Evolutionary conservation across 2,888 invertebrate species (phyloP).

Genomic region (Neoascia interrupta): DNA sequence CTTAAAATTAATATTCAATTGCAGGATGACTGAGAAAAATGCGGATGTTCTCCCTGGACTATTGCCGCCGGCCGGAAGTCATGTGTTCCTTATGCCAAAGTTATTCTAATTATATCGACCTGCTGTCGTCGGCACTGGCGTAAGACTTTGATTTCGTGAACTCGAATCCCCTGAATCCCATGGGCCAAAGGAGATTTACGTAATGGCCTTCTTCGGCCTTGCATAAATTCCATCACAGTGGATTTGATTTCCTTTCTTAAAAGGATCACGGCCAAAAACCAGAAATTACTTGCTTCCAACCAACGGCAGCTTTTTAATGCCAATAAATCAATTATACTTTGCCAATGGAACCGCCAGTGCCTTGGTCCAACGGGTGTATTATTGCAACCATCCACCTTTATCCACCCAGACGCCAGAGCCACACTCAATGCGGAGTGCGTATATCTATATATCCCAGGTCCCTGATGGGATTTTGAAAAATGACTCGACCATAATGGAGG

Average conservation of each 20-base stretch:
- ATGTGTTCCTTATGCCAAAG: not conserved
- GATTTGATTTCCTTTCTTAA: slow-evolving; percentile 67
- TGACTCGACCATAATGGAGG: slow-evolving; percentile 76
- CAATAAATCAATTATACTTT: slow-evolving; percentile 71
- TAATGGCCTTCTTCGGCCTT: slow-evolving; percentile 30
- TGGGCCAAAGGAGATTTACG: slow-evolving; percentile 31
- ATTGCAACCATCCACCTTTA: slow-evolving; percentile 42
- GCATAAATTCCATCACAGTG: slow-evolving; percentile 55
- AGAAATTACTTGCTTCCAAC: slow-evolving; percentile 57
- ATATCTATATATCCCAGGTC: slow-evolving; percentile 76
- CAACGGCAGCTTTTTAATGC: slow-evolving; percentile 56
- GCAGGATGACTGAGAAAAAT: slow-evolving; percentile 16
- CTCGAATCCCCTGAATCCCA: slow-evolving; percentile 31
- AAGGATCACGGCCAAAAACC: slow-evolving; percentile 55
- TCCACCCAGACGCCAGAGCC: slow-evolving; percentile 22
- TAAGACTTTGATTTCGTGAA: slow-evolving; percentile 54
- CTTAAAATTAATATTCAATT: slow-evolving; percentile 47
- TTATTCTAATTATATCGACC: slow-evolving; percentile 56
- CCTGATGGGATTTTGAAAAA: slow-evolving; percentile 77
- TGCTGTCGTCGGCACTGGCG: slow-evolving; percentile 20
- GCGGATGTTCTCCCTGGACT: slow-evolving; percentile 31
- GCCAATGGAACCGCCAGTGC: slow-evolving; percentile 20
- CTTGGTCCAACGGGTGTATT: slow-evolving; percentile 35
- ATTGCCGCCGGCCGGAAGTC: slow-evolving; percentile 33
- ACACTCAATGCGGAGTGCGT: slow-evolving; percentile 50